These are phyloP conservation scores for Lepilemur septentrionalis DNA, from an alignment of 2,797 vertebrate species.

Conservation along the genomic window DNA sequence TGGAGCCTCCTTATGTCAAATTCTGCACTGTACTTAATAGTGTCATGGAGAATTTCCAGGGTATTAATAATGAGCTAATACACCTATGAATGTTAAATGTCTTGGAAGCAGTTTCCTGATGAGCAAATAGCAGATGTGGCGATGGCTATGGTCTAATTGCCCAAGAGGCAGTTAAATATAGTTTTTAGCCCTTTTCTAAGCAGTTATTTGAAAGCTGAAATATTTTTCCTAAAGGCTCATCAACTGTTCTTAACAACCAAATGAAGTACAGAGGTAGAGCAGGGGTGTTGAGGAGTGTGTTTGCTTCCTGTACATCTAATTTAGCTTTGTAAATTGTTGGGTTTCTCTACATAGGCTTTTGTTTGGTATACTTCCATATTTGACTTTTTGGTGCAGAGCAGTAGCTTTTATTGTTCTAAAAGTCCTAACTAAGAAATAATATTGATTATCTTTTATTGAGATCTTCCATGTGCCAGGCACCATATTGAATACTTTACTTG, in stretches of 20 bases:
- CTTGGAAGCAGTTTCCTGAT: slow-evolving; percentile 68
- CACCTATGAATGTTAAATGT: slow-evolving; percentile 71
- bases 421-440: not conserved
- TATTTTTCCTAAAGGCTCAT: slow-evolving; percentile 36
- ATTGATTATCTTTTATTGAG: not conserved
- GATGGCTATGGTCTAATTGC: slow-evolving; percentile 49
- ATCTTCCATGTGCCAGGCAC: not conserved
- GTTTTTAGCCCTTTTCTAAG: slow-evolving; percentile 58
- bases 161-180: slow-evolving; percentile 52
- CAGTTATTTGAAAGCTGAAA: slow-evolving; percentile 60
- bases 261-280: not conserved
- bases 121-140: slow-evolving; percentile 67
- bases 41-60: slow-evolving; percentile 1
- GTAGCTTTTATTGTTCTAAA: not conserved
- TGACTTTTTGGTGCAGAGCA: not conserved
- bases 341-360: not conserved
- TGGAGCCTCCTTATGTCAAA: not conserved
- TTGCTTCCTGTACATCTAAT: not conserved
- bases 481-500: not conserved
- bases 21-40: not conserved
- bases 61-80: slow-evolving; percentile 64
- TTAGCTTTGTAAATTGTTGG: not conserved
- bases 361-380: not conserved
- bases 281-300: not conserved
- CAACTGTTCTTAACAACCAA: not conserved